Conservation (phyloP, 92 coral and sea anemone species). For the Montipora capitata region DNA sequence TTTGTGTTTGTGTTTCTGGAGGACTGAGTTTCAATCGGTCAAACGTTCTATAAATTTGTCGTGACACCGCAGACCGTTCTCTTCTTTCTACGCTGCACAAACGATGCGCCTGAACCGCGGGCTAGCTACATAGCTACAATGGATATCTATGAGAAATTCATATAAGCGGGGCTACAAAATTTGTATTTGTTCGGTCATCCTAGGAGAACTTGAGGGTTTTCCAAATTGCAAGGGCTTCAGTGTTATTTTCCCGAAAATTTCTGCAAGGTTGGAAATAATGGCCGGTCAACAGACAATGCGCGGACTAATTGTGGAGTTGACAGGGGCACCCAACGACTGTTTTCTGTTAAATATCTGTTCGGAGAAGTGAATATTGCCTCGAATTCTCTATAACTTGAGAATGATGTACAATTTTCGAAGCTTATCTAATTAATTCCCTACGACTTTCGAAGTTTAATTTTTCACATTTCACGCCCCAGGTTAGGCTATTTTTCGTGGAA, state of each 20-base stretch:
- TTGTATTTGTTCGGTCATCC: neutral
- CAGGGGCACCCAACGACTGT: too few relatives aligned
- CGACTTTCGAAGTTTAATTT: neutral
- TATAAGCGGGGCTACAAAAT: neutral
- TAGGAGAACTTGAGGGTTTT: neutral
- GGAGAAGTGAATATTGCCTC: too few relatives aligned
- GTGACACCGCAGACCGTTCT: neutral
- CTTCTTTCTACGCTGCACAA: too few relatives aligned
- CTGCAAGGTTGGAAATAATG: neutral
- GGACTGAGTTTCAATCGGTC: conserved; percentile 8
- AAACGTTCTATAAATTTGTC: neutral
- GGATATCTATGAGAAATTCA: too few relatives aligned
- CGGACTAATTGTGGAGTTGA: too few relatives aligned
- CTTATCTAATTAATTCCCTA: neutral
- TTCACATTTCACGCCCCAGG: neutral
- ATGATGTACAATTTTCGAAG: too few relatives aligned
- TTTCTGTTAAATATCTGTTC: too few relatives aligned
- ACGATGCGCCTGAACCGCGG: conserved; percentile 11
- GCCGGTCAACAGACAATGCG: too few relatives aligned
- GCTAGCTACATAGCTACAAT: conserved; percentile 8
- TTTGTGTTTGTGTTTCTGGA: neutral
- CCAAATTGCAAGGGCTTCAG: conserved; percentile 8
- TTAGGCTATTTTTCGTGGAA: neutral
- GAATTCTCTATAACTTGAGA: too few relatives aligned
- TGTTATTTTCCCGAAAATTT: conserved; percentile 6